Conservation (phyloP, 1,140 invertebrate genomes). For the Caerostris extrusa region DNA sequence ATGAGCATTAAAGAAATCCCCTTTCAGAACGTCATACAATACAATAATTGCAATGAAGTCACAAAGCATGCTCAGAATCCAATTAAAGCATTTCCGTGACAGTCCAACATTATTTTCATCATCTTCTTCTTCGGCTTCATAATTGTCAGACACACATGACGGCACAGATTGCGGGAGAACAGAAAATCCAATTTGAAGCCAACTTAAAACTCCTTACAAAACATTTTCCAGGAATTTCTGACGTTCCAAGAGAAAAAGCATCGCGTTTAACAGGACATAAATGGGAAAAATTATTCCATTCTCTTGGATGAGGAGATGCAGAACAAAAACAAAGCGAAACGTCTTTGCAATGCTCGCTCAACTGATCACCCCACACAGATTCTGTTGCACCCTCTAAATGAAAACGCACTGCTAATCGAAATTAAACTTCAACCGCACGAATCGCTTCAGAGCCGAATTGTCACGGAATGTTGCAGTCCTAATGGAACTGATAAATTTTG, state of each 20-base stretch:
- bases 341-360: not conserved
- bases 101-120: too few relatives aligned
- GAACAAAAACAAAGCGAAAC: not conserved
- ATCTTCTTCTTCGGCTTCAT: too few relatives aligned
- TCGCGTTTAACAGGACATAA: not conserved
- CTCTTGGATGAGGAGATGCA: not conserved
- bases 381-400: not conserved
- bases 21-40: too few relatives aligned
- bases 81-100: too few relatives aligned
- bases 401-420: conserved; percentile 41
- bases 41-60: too few relatives aligned
- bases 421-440: conserved; percentile 22
- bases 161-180: not conserved
- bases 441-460: not conserved
- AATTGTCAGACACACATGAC: not conserved
- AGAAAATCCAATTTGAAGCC: not conserved
- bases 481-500: conserved; percentile 35
- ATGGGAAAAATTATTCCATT: conserved; percentile 28
- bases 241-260: not conserved
- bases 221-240: not conserved
- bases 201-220: not conserved
- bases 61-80: too few relatives aligned
- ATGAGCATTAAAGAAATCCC: too few relatives aligned
- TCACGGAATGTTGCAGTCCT: not conserved
- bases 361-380: not conserved